Base-by-base conservation (phyloP, 2,113 vertebrate species). In the Triplophysa tibetana region DNA sequence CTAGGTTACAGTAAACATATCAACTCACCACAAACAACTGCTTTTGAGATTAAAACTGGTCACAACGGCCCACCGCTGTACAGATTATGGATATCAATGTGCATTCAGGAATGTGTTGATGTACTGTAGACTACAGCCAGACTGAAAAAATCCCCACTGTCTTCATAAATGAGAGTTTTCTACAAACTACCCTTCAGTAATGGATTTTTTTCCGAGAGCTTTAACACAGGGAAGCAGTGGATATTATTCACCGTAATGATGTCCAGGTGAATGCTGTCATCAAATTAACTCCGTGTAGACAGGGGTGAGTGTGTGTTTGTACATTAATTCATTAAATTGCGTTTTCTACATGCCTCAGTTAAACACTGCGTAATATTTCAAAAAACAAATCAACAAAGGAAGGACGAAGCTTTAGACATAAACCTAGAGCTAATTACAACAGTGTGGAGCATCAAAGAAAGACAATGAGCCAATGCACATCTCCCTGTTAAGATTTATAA, bases 341-440 rank as follows among this genome's bases (percentile, higher is more conserved):
- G 89, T 92, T 90, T 91, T 89, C 89, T 87, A 84, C 86, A 87
- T 88, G 87, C 89, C 90, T 91, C 85, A 90, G 88, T 88, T 89
- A 86, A 89, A 91, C 90, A 90, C 89, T 88, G 78, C 45, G 81
- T 87, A 87, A 91, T 91, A 91, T 91, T 92, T 92, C 89, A 90
- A 85, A 17, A 75, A 88, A 87, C 83, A 90, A 91, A 92, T 89
- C 87, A 87, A 92, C 88, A 69, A 63, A 79, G 73, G 85, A 83
- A 87, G 78, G 89, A 90, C 85, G 87, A 80, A 70, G 79, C 86
- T 89, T 86, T 86, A 85, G 83, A 83, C 86, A 89, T 89, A 88
- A 91, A 93, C 88, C 88, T 85, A 86, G 86, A 89, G 90, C 85
- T 91, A 92, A 92, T 92, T 91, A 93, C 87, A 87, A 83, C 80